Conservation (phyloP, 2,113 vertebrate genomes). For the Cranoglanis bouderius region DNA sequence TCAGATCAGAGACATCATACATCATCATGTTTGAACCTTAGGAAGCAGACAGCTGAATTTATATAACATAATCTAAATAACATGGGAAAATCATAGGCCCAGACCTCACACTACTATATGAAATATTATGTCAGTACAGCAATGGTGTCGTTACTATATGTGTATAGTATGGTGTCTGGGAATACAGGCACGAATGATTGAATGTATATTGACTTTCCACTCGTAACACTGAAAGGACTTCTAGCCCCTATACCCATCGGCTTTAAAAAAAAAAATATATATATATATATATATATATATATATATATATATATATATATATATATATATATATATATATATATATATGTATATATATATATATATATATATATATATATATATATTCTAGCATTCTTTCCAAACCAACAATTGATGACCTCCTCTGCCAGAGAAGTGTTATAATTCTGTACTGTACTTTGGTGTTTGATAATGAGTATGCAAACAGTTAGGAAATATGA, state of each 20-base stretch:
- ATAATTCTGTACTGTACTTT: neutral
- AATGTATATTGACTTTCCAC: neutral
- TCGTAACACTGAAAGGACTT: neutral
- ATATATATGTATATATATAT: no score
- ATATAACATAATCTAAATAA: neutral
- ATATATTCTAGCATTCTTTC: neutral
- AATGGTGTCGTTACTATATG: neutral
- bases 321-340: no score
- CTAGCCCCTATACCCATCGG: neutral
- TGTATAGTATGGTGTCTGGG: neutral
- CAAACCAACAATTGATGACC: neutral
- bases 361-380: no score
- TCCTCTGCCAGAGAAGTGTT: neutral
- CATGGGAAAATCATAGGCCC: neutral
- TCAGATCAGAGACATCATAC: neutral
- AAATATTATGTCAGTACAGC: neutral
- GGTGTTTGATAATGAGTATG: neutral
- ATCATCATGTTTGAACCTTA: neutral
- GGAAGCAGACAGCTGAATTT: neutral
- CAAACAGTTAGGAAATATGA: neutral
- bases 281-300: no score
- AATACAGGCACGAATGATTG: neutral
- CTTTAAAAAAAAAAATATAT: neutral
- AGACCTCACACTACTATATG: neutral
- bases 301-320: no score